Evolutionary conservation across 2,888 invertebrate species (phyloP), one percentile per base, ranked within the genome.

Genomic region (Polymixis lichenea): DNA sequence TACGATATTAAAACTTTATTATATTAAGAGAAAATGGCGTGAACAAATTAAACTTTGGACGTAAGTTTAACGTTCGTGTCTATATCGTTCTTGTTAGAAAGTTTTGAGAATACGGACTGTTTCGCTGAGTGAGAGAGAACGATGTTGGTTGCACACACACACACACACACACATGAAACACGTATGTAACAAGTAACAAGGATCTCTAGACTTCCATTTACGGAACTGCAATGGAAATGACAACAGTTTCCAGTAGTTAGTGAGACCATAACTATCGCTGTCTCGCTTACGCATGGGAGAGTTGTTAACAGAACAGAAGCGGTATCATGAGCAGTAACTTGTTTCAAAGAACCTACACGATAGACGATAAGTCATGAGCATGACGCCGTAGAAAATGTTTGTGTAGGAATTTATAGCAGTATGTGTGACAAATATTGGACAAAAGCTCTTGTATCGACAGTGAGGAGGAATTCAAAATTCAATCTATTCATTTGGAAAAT

Each of bases 21-120:
- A 71, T 64, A 79, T 77, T 75, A 80, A 86, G 56, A 75, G 62
- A 72, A 73, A 84, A 77, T 72, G 75, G 69, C 71, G 82, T 74
- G 51, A 84, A 80, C 74, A 61, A 78, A 80, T 87, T 86, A 77
- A 84, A 86, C 84, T 87, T 85, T 71, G 46, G 19, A 77, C 56
- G 32, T 76, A 76, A 84, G 62, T 77, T 78, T 69, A 69, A 70
- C 66, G 69, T 74, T 79, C 72, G 25, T 66, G 66, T 68, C 68
- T 69, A 70, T 32, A 78, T 76, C 51, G 78, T 69, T 74, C 66
- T 77, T 79, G 78, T 78, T 82, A 67, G 49, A 74, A 78, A 82
- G 69, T 85, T 81, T 51, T 53, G 49, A 66, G 66, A 60, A 49
- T 58, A 69, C 46, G 49, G 46, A 43, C 79, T 56, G 66, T 61